These are phyloP conservation scores for Pandemis cinnamomeana DNA, from an alignment of 2,888 invertebrate genomes.

Conservation along the genomic window DNA sequence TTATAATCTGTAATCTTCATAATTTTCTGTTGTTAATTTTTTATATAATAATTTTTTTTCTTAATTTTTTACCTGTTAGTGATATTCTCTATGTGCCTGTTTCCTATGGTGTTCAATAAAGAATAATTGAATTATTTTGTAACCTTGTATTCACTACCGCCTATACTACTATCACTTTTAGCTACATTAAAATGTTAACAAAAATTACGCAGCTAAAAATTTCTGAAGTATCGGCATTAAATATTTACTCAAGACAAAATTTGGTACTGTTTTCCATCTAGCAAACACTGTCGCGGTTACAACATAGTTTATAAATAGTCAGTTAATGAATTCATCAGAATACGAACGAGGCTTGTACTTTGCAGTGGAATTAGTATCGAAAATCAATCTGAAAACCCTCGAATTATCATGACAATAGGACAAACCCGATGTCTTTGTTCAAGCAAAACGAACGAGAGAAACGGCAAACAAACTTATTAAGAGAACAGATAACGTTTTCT, in stretches of 20 bases:
- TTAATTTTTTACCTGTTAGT: no score
- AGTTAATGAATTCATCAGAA: slow-evolving; percentile 3
- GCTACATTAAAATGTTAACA: no score
- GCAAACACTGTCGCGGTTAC: neutral
- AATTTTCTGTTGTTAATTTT: no score
- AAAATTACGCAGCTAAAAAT: no score
- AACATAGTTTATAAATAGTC: no score
- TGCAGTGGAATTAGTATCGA: slow-evolving; percentile 25
- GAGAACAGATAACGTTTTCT: slow-evolving; percentile 10
- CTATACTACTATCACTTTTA: no score
- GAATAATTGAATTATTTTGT: no score
- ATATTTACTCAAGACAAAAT: neutral
- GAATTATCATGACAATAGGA: slow-evolving; percentile 36
- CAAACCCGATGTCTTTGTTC: slow-evolving; percentile 20
- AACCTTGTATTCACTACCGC: no score
- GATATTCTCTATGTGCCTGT: no score
- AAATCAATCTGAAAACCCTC: slow-evolving; percentile 30
- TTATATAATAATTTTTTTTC: no score
- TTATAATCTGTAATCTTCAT: no score
- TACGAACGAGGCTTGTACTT: slow-evolving; percentile 4
- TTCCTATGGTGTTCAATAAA: no score
- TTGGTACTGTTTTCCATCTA: neutral
- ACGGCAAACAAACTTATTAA: slow-evolving; percentile 12
- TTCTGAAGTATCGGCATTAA: neutral
- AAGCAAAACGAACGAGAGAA: slow-evolving; percentile 13